Evolutionary conservation across 1,140 invertebrate species (phyloP), one percentile per base, ranked within the genome.

Genomic region (Pseudomyrmex concolor): DNA sequence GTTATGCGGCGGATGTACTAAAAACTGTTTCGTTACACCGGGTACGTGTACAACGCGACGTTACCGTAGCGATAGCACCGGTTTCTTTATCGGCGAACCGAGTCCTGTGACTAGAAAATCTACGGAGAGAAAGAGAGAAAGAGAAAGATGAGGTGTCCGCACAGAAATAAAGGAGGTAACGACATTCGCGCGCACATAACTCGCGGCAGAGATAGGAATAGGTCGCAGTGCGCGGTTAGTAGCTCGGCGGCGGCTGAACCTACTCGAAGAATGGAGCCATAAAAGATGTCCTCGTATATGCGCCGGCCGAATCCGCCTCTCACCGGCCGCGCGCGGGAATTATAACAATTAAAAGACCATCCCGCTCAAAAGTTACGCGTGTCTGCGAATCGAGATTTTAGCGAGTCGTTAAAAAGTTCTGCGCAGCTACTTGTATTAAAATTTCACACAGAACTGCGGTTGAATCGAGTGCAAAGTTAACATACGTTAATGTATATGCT

Each of bases 181-280:
- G 86, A 88, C 86, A 86, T 89, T 89, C 85, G 84, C 63, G 73
- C 72, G 86, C 51, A 84, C 84, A 83, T 83, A 88, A 85, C 84
- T 89, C 84, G 87, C 55, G 54, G 48, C 62, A 70, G 73, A 83
- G 73, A 83, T 83, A 83, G 83, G 85, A 76, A 87, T 88, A 87
- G 83, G 86, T 87, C 84, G 81, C 62, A 25, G 63, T 34, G 34
- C 57, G 77, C 57, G 77, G 85, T 78, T 86, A 87, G 84, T 74
- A 86, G 84, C 85, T 60, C 59, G 68, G 62, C 60, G 80, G 80
- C 59, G 34, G 34, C 34, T 34, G 34, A 34, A 34, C 5, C 34
- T 74, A 54, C 84, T 51, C 72, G 71, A 89, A 88, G 90, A 91
- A 91, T 90, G 86, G 89, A 89, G 89, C 90, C 86, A 90, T 91